A percentile compares a stretch with the other conserved stretches of the same genome.
These are phyloP conservation scores for Pomatorhinus ruficollis DNA, from an alignment of 2,113 vertebrate species.

Conservation along the genomic window DNA sequence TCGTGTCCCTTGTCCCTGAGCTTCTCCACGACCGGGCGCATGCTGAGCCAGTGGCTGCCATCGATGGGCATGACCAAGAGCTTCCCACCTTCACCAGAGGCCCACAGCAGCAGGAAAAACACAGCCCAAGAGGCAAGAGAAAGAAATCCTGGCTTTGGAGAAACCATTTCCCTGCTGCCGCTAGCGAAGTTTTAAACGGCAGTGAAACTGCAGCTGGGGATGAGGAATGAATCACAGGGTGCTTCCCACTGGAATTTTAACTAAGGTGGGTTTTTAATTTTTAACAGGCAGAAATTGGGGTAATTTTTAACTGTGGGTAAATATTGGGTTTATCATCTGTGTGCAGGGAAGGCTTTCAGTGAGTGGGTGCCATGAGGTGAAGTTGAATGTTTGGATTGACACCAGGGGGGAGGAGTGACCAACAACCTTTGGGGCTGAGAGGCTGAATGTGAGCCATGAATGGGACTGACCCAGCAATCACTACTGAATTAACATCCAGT, in stretches of 20 bases:
- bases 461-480: neutral
- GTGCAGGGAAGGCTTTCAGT: neutral
- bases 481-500: neutral
- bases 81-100: conserved; percentile 63
- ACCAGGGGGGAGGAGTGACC: neutral
- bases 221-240: rapidly evolving
- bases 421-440: neutral
- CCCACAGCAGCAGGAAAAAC: neutral
- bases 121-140: neutral
- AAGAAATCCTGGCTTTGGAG: neutral
- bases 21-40: conserved; percentile 69
- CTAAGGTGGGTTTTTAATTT: neutral
- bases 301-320: conserved; percentile 31
- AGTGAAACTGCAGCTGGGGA: neutral
- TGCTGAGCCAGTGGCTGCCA: conserved; percentile 86
- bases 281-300: neutral
- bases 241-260: neutral
- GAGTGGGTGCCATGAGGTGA: neutral
- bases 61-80: conserved; percentile 85
- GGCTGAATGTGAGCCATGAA: neutral
- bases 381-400: neutral
- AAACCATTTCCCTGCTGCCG: neutral
- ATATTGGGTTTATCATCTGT: neutral
- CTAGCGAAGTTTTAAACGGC: neutral
- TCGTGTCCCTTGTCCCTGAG: conserved; percentile 79